Conservation (phyloP, 2,888 invertebrate genomes). For the Chesias legatella region DNA sequence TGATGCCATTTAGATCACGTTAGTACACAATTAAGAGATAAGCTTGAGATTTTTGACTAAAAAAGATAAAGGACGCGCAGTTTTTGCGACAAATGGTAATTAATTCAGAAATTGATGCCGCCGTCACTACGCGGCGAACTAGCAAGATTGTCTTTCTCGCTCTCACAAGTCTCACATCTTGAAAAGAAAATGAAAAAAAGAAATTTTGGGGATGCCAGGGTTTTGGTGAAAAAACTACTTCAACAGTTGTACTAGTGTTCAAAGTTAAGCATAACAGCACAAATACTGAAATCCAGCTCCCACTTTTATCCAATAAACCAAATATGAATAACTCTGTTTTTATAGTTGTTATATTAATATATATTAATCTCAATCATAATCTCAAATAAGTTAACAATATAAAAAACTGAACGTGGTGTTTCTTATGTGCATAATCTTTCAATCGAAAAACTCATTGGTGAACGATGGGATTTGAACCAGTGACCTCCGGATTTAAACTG, state of each 20-base stretch:
- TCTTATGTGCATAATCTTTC: no score
- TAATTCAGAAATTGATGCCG: slow-evolving; percentile 81
- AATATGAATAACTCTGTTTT: no score
- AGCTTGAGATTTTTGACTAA: slow-evolving; percentile 65
- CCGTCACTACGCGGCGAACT: slow-evolving; percentile 72
- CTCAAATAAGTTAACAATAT: no score
- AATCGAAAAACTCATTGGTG: no score
- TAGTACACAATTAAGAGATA: slow-evolving; percentile 58
- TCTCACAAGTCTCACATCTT: slow-evolving; percentile 36
- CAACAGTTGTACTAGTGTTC: neutral
- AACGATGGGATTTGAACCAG: no score
- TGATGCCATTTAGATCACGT: slow-evolving; percentile 86
- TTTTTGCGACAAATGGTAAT: slow-evolving; percentile 81
- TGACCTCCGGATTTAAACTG: no score
- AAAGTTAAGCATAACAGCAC: neutral
- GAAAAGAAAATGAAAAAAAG: slow-evolving; percentile 44
- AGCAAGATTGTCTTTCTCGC: slow-evolving; percentile 59
- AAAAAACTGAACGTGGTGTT: no score
- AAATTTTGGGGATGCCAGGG: slow-evolving; percentile 36
- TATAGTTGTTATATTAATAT: no score
- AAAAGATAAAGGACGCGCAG: slow-evolving; percentile 79
- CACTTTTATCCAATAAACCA: no score
- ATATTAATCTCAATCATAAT: no score
- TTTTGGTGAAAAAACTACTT: neutral
- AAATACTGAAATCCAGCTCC: no score